A percentile compares a stretch with the other conserved stretches of the same genome.
Evolutionary conservation across 2,113 vertebrate genomes (phyloP).

Genomic region (Corvus moneduloides): DNA sequence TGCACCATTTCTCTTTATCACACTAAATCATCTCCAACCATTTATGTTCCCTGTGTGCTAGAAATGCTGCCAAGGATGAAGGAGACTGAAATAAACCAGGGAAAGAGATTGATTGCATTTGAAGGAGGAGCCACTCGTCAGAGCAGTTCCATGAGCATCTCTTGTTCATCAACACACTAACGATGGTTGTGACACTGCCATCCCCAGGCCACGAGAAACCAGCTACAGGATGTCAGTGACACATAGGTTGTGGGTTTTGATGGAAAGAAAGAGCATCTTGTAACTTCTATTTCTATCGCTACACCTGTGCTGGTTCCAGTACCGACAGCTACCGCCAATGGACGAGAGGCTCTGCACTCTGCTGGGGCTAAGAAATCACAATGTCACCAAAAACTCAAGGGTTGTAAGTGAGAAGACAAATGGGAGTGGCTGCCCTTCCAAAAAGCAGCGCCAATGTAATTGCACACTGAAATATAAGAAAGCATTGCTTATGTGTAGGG

Average conservation of each 20-base stretch:
- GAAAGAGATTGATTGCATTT: neutral
- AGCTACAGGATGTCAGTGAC: neutral
- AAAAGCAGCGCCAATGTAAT: neutral
- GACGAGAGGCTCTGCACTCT: neutral
- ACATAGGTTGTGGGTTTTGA: neutral
- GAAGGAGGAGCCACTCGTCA: neutral
- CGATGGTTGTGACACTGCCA: neutral
- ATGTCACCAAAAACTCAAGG: neutral
- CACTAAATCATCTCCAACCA: neutral
- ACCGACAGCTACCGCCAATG: fast-evolving
- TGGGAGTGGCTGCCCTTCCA: neutral
- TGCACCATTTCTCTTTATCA: neutral
- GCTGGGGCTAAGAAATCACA: neutral
- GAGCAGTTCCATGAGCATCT: neutral
- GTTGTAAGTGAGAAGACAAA: neutral
- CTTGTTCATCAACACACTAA: neutral
- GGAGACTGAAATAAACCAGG: fast-evolving
- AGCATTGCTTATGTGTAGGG: fast-evolving
- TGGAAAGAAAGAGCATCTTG: neutral
- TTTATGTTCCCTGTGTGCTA: neutral
- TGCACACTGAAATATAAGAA: neutral
- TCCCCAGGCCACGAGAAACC: neutral
- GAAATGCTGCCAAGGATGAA: neutral
- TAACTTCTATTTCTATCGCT: neutral
- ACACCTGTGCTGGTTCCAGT: fast-evolving